Conservation (phyloP, 2,113 vertebrate genomes). For the Notothenia coriiceps region DNA sequence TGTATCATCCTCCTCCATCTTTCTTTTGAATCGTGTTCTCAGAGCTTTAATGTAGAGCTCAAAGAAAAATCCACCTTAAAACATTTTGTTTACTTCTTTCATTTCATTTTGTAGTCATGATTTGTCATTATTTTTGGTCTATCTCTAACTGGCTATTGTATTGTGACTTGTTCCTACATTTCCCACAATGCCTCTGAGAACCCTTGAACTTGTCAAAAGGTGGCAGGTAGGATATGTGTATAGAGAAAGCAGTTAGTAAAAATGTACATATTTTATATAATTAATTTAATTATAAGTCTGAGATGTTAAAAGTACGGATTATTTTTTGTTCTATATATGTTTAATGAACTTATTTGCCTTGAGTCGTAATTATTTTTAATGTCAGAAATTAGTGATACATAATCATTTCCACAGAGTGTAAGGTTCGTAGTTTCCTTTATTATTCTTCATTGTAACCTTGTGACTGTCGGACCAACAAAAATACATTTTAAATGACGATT, state of each 20-base stretch:
- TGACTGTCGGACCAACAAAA: too few species aligned
- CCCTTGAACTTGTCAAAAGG: background rate
- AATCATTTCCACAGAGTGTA: background rate
- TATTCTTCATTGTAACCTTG: too few species aligned
- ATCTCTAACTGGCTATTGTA: background rate
- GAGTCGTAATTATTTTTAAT: background rate
- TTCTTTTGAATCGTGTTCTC: background rate
- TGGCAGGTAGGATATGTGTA: too few species aligned
- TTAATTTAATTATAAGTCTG: too few species aligned
- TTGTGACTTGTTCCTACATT: background rate
- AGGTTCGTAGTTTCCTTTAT: too few species aligned
- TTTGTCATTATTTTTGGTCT: background rate
- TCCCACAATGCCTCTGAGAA: constrained; percentile 22
- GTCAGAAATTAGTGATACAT: background rate
- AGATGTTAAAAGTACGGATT: too few species aligned
- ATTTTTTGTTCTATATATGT: too few species aligned
- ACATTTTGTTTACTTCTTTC: background rate
- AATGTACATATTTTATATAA: too few species aligned
- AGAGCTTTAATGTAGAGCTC: background rate
- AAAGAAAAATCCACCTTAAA: constrained; percentile 35
- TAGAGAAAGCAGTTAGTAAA: too few species aligned
- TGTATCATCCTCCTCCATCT: background rate
- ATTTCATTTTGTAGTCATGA: background rate
- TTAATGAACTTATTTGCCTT: background rate
- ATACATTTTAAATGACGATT: too few species aligned